These are phyloP conservation scores for Apodemus agrarius DNA, from an alignment of 2,797 vertebrate species.

Conservation along the genomic window DNA sequence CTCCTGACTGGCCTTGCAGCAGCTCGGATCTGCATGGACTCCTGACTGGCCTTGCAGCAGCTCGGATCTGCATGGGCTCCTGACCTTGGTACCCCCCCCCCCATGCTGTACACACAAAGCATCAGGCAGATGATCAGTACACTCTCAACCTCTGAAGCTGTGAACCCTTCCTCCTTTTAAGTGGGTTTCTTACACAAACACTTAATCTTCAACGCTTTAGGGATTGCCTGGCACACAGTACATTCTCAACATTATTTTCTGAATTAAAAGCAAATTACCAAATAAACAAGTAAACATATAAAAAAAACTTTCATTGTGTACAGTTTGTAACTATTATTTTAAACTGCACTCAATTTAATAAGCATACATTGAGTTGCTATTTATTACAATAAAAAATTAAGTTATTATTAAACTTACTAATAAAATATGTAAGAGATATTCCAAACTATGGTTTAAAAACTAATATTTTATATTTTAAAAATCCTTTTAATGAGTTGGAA, in stretches of 20 bases:
- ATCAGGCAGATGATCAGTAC: neutral
- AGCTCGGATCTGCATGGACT: too few relatives aligned
- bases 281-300: conserved; percentile 27
- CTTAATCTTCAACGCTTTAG: neutral
- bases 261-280: conserved; percentile 56
- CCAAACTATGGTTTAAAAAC: conserved; percentile 50
- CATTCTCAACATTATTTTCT: conserved; percentile 32
- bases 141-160: too few relatives aligned
- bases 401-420: too few relatives aligned
- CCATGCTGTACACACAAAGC: neutral
- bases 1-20: too few relatives aligned
- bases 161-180: neutral
- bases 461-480: conserved; percentile 48
- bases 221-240: neutral
- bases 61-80: neutral
- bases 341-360: conserved; percentile 31
- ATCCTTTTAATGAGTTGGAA: conserved; percentile 38
- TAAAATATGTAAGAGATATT: conserved; percentile 18
- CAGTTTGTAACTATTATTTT: conserved; percentile 2
- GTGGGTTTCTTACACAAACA: neutral
- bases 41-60: neutral
- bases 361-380: neutral
- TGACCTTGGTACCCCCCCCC: neutral
- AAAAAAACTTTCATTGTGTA: neutral
- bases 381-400: conserved; percentile 52